Base-by-base conservation (phyloP, 2,797 vertebrate genomes). In the Lepus townsendii region DNA sequence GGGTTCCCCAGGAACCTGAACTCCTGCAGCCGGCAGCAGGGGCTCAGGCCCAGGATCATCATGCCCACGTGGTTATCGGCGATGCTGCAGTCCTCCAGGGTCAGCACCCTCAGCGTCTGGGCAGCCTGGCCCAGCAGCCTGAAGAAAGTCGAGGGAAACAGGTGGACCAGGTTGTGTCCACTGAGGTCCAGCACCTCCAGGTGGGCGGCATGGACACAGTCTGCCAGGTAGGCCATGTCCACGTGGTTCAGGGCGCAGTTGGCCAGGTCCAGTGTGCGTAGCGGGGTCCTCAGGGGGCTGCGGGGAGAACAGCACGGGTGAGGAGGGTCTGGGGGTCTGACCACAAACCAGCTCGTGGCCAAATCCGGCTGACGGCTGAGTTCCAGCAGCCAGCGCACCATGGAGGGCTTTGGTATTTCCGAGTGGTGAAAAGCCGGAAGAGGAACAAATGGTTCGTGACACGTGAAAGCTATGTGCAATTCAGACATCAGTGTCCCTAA, bases 1-100 rank as follows among this genome's bases (percentile, higher is more conserved):
- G 99, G 99, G 95, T 99, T 99, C 65, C 99, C 99, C 96, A 99
- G 96, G 63, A 99, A 98, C 96, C 98, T 99, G 32, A 99, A 98
- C 83, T 99, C 99, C 75, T 98, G 97, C 3, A 99, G 98, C 72
- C 77, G 97, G 72, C 90, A 97, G 92, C 99, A 99, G 38, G 98
- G 96, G 22, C 97, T 97, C 96, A 99, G 97, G 7, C 98, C 98
- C 10, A 98, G 82, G 65, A 89, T 96, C 91, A 99, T 78, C 86
- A 98, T 95, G 12, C 98, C 98, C 86, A 99, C 77, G 14, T 99
- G 98, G 75, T 97, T 97, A 0, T 99, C 99, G 16, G 98, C 97
- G 47, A 99, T 98, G 87, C 98, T 97, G 54, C 99, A 99, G 83
- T 99, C 99, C 96, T 99, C 99, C 27, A 99, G 96, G 1, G 97